These are phyloP conservation scores for Andrena dorsata DNA, from an alignment of 2,888 invertebrate genomes.

Conservation along the genomic window DNA sequence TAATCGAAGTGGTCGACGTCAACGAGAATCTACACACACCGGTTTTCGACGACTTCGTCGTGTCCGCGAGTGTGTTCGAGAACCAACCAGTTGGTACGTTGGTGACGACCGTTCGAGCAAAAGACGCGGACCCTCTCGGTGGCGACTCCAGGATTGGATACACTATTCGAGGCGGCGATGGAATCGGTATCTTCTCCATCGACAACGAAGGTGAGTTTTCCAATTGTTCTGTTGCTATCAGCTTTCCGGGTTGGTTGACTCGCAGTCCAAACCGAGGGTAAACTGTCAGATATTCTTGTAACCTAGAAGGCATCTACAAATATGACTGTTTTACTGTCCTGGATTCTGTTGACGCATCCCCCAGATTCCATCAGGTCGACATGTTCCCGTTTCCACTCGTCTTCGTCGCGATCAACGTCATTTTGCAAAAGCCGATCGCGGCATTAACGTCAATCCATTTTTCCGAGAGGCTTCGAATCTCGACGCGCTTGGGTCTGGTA, in stretches of 20 bases:
- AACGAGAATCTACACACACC: slow-evolving; percentile 96
- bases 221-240: neutral
- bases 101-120: slow-evolving; percentile 92
- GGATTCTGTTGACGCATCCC: neutral
- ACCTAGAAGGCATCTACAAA: no score
- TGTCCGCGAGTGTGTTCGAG: slow-evolving; percentile 91
- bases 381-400: slow-evolving; percentile 22
- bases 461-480: neutral
- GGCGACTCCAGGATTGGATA: slow-evolving; percentile 94
- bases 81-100: slow-evolving; percentile 92
- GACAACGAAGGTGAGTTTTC: slow-evolving; percentile 92
- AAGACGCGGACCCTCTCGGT: slow-evolving; percentile 92
- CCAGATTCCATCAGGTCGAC: neutral
- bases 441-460: slow-evolving; percentile 21
- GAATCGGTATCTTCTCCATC: slow-evolving; percentile 96
- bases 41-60: slow-evolving; percentile 92
- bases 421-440: slow-evolving; percentile 11
- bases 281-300: no score
- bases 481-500: neutral
- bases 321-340: neutral
- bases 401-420: slow-evolving; percentile 26
- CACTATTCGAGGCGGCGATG: slow-evolving; percentile 94
- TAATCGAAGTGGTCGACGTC: slow-evolving; percentile 96
- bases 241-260: neutral
- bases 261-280: no score